Evolutionary conservation across 2,888 invertebrate species (phyloP), one percentile per base, ranked within the genome.

Genomic region (Microctonus brassicae): DNA sequence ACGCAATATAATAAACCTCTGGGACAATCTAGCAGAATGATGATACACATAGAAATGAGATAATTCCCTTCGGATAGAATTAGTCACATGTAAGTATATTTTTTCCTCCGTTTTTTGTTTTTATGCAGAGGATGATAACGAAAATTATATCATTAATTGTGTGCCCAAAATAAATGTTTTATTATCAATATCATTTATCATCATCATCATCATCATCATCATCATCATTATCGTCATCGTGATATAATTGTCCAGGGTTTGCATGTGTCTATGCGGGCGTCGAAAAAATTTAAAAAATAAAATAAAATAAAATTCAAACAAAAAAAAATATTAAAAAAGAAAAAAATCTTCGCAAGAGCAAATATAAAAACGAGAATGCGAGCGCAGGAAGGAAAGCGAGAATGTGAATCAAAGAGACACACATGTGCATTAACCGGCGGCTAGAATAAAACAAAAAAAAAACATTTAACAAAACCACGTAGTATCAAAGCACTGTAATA

Each of bases 401-500:
- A 47, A 10, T 55, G 20, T 9, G 52, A 52, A 65, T 65, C 17
- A 57, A 71, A 74, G 39, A 58, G 58, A 69, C 24, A 22, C 55
- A 60, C 26, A 58, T 52, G 64, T 69, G 33, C 47, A 29, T 60
- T 47, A 60, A 57, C 64, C 70, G 55, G 42, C 47, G 52, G 65
- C 65, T 39, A n/a, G n/a, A n/a, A n/a, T n/a, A n/a, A n/a, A n/a
- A n/a, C 7, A 47, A 47, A 47, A 17, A 47, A 47, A 52, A 52
- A 26, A 24, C 29, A 69, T 26, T 57, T 20, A 64, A 58, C 53
- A 70, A n/a, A 64, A 70, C 58, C 47, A 64, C 57, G 34, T 47
- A 69, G 63, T 55, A 70, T 64, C 64, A 58, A 70, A 70, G 70
- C 70, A 57, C 62, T 69, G 33, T 47, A 58, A 64, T 39, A 47